phyloP scores from a whole-genome alignment of 37 sponge, comb jelly and placozoan species.

The Theonella swinhoei region DNA sequence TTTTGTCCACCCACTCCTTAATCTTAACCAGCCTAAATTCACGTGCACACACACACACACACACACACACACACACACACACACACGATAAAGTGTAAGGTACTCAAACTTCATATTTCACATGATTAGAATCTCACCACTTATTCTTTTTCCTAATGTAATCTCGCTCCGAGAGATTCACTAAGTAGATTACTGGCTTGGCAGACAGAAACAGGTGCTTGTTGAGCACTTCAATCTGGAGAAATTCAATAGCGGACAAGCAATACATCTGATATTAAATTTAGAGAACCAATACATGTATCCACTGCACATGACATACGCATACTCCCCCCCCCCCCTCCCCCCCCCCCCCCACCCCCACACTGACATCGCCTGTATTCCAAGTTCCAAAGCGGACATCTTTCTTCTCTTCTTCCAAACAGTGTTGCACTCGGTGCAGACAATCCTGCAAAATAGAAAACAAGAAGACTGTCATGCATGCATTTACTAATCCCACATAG shows the following conservation, averaged over 20 bases:
- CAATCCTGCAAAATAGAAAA: slow-evolving; percentile 55
- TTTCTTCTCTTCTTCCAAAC: slow-evolving; percentile 66
- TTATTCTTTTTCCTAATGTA: slow-evolving; percentile 96
- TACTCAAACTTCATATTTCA: not conserved
- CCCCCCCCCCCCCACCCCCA: not conserved
- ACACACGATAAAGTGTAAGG: no score
- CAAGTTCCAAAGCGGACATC: slow-evolving; percentile 76
- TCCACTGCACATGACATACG: not conserved
- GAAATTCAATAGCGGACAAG: not conserved
- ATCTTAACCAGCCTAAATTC: slow-evolving; percentile 90
- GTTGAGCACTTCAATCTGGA: slow-evolving; percentile 90
- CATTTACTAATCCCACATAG: no score
- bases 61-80: no score
- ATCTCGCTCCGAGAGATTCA: slow-evolving; percentile 94
- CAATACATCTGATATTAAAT: no score
- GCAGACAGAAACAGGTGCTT: slow-evolving; percentile 92
- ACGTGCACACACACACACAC: slow-evolving; percentile 18
- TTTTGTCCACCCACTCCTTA: slow-evolving; percentile 90
- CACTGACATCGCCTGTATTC: slow-evolving; percentile 65
- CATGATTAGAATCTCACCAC: slow-evolving; percentile 59
- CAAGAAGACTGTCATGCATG: no score
- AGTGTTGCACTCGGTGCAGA: slow-evolving; percentile 47
- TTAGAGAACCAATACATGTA: not conserved
- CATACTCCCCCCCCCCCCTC: not conserved
- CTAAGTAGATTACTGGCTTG: slow-evolving; percentile 95